Evolutionary conservation across 1,140 invertebrate genomes (phyloP), one percentile per base, ranked within the genome.

Genomic region (Calliphora vicina): DNA sequence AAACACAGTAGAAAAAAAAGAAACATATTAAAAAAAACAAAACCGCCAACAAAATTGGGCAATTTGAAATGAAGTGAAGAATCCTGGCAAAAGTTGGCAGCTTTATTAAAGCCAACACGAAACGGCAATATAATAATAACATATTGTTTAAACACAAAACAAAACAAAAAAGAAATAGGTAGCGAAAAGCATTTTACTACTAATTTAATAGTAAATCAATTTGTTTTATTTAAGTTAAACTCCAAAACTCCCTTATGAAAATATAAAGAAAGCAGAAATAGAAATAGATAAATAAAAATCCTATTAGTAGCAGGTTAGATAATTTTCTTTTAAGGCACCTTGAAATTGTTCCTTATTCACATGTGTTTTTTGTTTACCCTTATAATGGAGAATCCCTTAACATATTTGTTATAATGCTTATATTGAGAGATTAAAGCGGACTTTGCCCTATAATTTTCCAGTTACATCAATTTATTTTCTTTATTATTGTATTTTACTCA

Each of bases 161-260:
- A 6, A n/a, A 25, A 26, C 23, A 73, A 1, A 25, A 73, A 73
- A 13, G 27, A 12, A 35, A 17, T 17, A 29, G 73, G 73, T 35
- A 29, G 73, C 73, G 35, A 74, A 27, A 23, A 23, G 12, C 20
- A 12, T 72, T 72, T 25, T 78, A 1, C 8, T 67, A 42, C 23
- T 84, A 84, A 84, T 84, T 82, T 84, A 84, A 84, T 84, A 82
- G 76, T 45, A 84, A 84, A 84, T 84, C 83, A 84, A 84, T 84
- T 84, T 84, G 81, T 42, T 29, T 74, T 74, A n/a, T 74, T 42
- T 74, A 17, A 17, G 6, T 23, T 35, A 29, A 57, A 29, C 50
- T 25, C 71, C 72, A n/a, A n/a, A n/a, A 17, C 73, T 8, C 61
- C 61, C n/a, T 23, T 1, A 72, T n/a, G n/a, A n/a, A n/a, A n/a